phyloP scores from a whole-genome alignment of 2,797 vertebrate genomes.

The Anguilla anguilla region DNA sequence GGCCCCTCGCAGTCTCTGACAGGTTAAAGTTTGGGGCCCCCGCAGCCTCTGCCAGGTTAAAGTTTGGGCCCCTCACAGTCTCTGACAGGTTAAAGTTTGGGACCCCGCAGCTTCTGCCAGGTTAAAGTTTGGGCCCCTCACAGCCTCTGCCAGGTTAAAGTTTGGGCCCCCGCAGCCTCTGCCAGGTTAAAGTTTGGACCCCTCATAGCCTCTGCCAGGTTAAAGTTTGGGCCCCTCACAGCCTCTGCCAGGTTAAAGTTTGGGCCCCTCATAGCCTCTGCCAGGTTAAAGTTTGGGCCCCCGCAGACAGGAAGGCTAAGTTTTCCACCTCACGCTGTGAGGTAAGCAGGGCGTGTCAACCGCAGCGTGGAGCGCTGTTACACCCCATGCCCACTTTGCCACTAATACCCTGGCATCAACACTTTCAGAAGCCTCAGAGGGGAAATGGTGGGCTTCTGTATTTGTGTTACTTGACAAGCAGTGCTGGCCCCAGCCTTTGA shows the following conservation, averaged over 20 bases:
- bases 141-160: not conserved
- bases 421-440: too few species aligned
- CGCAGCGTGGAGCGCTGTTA: not conserved
- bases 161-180: not conserved
- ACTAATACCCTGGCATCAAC: too few species aligned
- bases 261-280: not conserved
- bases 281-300: not conserved
- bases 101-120: not conserved
- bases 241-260: not conserved
- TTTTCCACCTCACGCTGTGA: too few species aligned
- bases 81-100: not conserved
- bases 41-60: not conserved
- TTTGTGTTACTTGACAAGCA: too few species aligned
- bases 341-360: not conserved
- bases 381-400: too few species aligned
- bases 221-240: not conserved
- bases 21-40: not conserved
- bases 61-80: not conserved
- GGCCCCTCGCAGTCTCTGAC: not conserved
- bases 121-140: not conserved
- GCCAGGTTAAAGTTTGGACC: not conserved
- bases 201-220: not conserved
- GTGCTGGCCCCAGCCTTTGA: too few species aligned
- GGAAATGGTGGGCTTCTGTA: too few species aligned
- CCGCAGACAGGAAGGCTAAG: too few species aligned